Evolutionary conservation across 1,140 invertebrate species (phyloP).

Genomic region (Dinothrombium tinctorium): DNA sequence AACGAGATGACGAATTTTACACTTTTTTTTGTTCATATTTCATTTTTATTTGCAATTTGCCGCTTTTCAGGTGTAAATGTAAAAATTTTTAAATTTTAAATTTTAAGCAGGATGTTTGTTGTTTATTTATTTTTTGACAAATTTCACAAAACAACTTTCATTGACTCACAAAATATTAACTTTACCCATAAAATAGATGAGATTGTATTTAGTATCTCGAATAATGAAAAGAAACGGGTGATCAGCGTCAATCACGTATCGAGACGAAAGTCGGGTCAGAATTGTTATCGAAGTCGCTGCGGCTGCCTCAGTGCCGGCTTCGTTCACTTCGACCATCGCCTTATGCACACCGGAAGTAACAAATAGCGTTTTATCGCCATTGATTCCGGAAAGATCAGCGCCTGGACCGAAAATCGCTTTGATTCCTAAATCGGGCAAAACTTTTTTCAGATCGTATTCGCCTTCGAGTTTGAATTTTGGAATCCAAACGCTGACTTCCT

Average conservation of each 20-base stretch:
- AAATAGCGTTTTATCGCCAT: conserved; percentile 14
- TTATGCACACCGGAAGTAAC: conserved; percentile 24
- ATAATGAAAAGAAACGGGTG: conserved; percentile 16
- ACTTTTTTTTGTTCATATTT: no score
- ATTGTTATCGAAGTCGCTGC: conserved; percentile 30
- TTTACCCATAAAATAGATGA: no score
- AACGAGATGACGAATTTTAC: no score
- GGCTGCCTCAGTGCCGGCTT: conserved; percentile 43
- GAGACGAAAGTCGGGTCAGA: conserved; percentile 6
- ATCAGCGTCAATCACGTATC: conserved; percentile 24
- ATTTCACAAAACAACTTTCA: no score
- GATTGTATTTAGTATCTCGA: no score
- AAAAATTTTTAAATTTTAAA: no score
- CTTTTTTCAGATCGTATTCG: conserved; percentile 10
- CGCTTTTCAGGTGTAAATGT: no score
- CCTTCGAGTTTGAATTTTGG: conserved; percentile 17
- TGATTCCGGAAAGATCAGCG: conserved; percentile 17
- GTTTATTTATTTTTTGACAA: no score
- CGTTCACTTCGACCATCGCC: conserved; percentile 34
- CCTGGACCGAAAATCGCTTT: conserved; percentile 13
- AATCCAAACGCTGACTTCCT: conserved; percentile 13
- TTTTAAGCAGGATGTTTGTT: no score
- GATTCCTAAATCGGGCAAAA: conserved; percentile 14
- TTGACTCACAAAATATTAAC: no score
- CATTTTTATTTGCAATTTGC: no score